Conservation (phyloP, 2,113 vertebrate species). For the Hystrix brachyura region DNA sequence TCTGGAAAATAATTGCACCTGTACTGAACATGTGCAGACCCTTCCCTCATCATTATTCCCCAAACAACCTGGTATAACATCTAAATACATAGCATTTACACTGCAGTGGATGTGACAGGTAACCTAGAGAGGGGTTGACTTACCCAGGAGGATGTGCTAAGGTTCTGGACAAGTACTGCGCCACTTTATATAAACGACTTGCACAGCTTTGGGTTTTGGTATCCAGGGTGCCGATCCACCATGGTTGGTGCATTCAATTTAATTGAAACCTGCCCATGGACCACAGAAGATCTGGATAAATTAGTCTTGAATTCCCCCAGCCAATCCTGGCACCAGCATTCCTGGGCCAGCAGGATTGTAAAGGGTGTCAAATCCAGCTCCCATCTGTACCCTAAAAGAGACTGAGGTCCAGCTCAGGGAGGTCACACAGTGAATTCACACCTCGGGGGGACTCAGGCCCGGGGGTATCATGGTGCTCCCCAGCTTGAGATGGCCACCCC, state of each 20-base stretch:
- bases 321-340: background rate
- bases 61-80: background rate
- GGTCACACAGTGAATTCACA: background rate
- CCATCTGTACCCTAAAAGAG: background rate
- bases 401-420: background rate
- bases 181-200: background rate
- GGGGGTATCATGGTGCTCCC: too few species aligned
- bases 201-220: too few species aligned
- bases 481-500: too few species aligned
- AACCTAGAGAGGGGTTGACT: background rate
- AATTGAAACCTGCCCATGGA: background rate
- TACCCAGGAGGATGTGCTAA: background rate
- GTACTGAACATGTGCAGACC: background rate
- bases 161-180: too few species aligned
- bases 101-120: background rate
- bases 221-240: too few species aligned
- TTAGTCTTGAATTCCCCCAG: background rate
- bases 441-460: background rate
- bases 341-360: background rate
- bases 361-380: too few species aligned
- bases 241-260: background rate
- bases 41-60: background rate
- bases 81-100: background rate
- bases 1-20: background rate
- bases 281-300: background rate